Evolutionary conservation across 35 echinoderm and acorn worm species (phyloP).

Genomic region (Acanthaster planci): DNA sequence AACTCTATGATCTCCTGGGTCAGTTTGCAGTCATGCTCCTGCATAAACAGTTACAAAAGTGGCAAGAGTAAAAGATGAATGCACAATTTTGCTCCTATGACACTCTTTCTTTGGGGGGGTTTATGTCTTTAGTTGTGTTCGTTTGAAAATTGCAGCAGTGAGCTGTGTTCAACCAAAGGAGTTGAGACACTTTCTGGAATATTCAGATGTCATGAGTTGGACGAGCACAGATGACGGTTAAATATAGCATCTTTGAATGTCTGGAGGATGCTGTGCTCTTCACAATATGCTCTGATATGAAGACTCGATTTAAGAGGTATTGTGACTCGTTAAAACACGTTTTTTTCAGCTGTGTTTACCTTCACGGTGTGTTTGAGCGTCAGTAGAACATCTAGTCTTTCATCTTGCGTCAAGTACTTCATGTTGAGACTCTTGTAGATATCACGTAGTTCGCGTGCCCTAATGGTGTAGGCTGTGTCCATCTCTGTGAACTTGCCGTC

Average conservation of each 20-base stretch:
- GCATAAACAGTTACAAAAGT: slow-evolving; percentile 25
- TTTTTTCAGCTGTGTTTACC: slow-evolving; percentile 44
- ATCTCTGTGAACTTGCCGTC: slow-evolving; percentile 97
- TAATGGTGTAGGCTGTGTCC: slow-evolving; percentile 94
- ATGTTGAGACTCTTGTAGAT: slow-evolving; percentile 94
- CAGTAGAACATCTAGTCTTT: slow-evolving; percentile 88
- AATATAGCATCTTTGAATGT: too few species aligned
- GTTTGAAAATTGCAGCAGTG: too few species aligned
- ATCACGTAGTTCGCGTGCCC: slow-evolving; percentile 84
- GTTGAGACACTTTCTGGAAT: too few species aligned
- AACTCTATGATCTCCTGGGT: slow-evolving; percentile 95
- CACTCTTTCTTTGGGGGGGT: too few species aligned
- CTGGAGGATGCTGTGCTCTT: too few species aligned
- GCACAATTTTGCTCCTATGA: background rate
- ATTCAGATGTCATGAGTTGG: too few species aligned
- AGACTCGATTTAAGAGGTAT: too few species aligned
- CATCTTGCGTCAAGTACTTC: slow-evolving; percentile 94
- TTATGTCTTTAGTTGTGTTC: too few species aligned
- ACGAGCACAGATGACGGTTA: too few species aligned
- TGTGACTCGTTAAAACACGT: too few species aligned
- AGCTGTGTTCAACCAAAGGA: too few species aligned
- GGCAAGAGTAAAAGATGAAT: background rate
- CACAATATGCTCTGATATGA: too few species aligned
- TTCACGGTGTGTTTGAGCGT: slow-evolving; percentile 99
- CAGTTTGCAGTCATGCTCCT: slow-evolving; percentile 98